A percentile compares a stretch with the other conserved stretches of the same genome.
These are phyloP conservation scores for Hyposoter dolosus DNA, from an alignment of 2,888 invertebrate genomes.

Conservation along the genomic window DNA sequence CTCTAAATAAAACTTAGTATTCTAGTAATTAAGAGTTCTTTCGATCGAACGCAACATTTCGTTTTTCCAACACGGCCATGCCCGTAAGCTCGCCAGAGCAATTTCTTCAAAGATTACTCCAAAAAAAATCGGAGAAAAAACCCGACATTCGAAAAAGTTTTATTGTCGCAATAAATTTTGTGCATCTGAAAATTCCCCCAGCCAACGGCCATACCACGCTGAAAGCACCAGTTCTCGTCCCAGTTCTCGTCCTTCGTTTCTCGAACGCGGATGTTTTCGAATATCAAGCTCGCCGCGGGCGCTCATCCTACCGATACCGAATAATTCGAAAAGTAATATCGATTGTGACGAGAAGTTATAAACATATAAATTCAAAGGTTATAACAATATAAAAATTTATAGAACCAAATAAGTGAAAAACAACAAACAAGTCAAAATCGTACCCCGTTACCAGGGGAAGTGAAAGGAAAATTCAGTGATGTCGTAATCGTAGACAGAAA, in stretches of 20 bases:
- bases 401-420: background rate
- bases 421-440: background rate
- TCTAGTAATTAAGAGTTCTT: no score
- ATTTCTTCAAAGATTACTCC: no score
- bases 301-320: background rate
- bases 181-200: no score
- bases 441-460: background rate
- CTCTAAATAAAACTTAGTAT: no score
- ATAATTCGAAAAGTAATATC: background rate
- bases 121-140: no score
- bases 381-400: background rate
- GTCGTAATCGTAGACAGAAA: background rate
- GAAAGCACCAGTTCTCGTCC: no score
- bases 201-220: no score
- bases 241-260: background rate
- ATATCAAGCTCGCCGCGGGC: background rate
- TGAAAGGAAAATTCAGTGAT: background rate
- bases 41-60: no score
- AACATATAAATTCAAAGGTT: background rate
- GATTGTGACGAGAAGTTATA: background rate
- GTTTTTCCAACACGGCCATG: no score
- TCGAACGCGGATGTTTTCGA: background rate
- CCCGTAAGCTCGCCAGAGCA: no score
- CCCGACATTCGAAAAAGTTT: no score
- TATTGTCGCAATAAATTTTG: no score